Conservation (phyloP, 2,888 invertebrate species). For the Oscheius myriophilus region DNA sequence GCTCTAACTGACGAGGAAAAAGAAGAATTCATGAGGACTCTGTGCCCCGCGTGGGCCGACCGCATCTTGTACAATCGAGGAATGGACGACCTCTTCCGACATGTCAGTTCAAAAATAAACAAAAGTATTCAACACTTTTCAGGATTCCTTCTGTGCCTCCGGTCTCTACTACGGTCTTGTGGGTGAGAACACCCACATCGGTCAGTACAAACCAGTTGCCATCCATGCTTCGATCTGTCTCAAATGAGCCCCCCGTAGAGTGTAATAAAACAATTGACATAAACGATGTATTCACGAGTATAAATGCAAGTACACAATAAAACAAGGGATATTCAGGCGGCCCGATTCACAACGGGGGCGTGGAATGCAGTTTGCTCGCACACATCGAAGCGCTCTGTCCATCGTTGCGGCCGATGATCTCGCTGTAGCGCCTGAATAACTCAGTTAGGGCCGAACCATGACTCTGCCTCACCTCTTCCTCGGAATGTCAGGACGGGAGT, state of each 20-base stretch:
- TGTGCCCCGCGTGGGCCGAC: slow-evolving; percentile 60
- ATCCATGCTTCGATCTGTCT: slow-evolving; percentile 58
- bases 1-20: slow-evolving; percentile 46
- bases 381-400: too few species aligned
- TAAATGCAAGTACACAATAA: too few species aligned
- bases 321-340: too few species aligned
- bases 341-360: too few species aligned
- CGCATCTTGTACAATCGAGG: slow-evolving; percentile 53
- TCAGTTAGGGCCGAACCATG: not conserved
- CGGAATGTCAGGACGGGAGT: too few species aligned
- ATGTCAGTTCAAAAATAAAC: slow-evolving; percentile 36
- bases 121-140: slow-evolving; percentile 23
- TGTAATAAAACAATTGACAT: not conserved
- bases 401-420: slow-evolving; percentile 1
- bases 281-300: not conserved
- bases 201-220: slow-evolving; percentile 58
- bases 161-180: slow-evolving; percentile 63
- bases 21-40: slow-evolving; percentile 54
- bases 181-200: slow-evolving; percentile 51
- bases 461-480: not conserved
- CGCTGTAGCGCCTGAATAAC: slow-evolving; percentile 10
- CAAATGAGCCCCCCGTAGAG: slow-evolving; percentile 33
- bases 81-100: slow-evolving; percentile 58
- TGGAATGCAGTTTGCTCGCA: too few species aligned
- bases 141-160: slow-evolving; percentile 63